These are phyloP conservation scores for Drosophila prolongata DNA, from an alignment of 2,888 invertebrate species.

Conservation along the genomic window DNA sequence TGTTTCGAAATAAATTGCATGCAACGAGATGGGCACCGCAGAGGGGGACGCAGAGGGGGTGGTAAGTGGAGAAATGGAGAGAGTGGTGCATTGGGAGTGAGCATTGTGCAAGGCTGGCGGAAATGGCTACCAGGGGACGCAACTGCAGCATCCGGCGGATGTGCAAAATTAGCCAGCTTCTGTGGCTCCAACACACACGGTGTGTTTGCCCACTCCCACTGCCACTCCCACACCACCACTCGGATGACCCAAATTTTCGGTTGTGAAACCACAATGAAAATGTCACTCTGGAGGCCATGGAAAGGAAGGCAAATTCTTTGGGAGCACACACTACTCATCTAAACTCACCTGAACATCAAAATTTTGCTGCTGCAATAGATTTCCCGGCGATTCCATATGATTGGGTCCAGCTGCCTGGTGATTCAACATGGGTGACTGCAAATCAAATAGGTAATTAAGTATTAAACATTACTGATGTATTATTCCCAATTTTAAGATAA, in stretches of 20 bases:
- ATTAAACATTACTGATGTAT: neutral
- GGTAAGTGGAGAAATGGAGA: neutral
- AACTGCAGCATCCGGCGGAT: slow-evolving; percentile 58
- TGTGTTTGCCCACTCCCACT: neutral
- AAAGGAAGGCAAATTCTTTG: slow-evolving; percentile 15
- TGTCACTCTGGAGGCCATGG: slow-evolving; percentile 28
- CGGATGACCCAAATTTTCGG: slow-evolving; percentile 59
- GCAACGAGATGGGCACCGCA: slow-evolving; percentile 17
- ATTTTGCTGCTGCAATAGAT: slow-evolving; percentile 87
- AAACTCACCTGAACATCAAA: slow-evolving; percentile 91
- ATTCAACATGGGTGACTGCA: slow-evolving; percentile 84
- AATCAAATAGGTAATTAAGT: neutral
- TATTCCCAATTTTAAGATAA: neutral
- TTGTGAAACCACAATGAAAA: slow-evolving; percentile 31
- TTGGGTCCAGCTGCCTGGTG: slow-evolving; percentile 83
- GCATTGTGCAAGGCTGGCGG: slow-evolving; percentile 44
- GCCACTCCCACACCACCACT: slow-evolving; percentile 15
- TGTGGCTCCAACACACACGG: slow-evolving; percentile 29
- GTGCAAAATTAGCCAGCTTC: slow-evolving; percentile 69
- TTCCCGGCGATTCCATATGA: slow-evolving; percentile 85
- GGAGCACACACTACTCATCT: neutral
- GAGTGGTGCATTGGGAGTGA: slow-evolving; percentile 10
- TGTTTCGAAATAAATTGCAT: slow-evolving; percentile 81
- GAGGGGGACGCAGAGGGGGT: slow-evolving; percentile 4
- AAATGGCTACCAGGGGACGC: slow-evolving; percentile 62